Conservation (phyloP, 2,113 vertebrate genomes). For the Bufo gargarizans region DNA sequence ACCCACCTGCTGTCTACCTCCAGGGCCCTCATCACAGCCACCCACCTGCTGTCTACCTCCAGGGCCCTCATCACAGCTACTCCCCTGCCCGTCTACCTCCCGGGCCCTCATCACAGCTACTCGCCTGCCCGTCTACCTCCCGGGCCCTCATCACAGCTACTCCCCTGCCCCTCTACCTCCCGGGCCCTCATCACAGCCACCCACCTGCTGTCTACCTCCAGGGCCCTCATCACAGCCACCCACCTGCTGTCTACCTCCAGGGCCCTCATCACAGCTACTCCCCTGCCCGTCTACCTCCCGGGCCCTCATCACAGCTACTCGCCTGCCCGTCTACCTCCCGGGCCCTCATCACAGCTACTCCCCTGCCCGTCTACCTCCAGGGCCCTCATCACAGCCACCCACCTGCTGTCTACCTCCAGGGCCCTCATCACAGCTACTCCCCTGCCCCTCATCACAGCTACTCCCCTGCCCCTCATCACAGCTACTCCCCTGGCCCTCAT, state of each 20-base stretch:
- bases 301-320: too few species aligned
- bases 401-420: too few species aligned
- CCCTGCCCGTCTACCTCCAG: constrained; percentile 61
- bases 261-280: background rate
- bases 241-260: too few species aligned
- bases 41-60: background rate
- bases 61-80: too few species aligned
- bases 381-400: constrained; percentile 51
- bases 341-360: background rate
- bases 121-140: constrained; percentile 59
- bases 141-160: background rate
- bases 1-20: too few species aligned
- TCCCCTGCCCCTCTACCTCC: too few species aligned
- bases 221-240: too few species aligned
- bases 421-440: background rate
- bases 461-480: too few species aligned
- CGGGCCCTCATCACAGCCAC: background rate
- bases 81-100: too few species aligned
- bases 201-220: constrained; percentile 58
- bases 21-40: background rate
- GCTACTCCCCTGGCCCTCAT: constrained; percentile 47
- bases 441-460: constrained; percentile 54
- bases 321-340: too few species aligned
- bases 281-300: constrained; percentile 58
- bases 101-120: background rate